Percentiles rank a stretch among this genome's conserved stretches.
Conservation (phyloP, 2,888 invertebrate genomes). For the Drosophila ezoana region DNA sequence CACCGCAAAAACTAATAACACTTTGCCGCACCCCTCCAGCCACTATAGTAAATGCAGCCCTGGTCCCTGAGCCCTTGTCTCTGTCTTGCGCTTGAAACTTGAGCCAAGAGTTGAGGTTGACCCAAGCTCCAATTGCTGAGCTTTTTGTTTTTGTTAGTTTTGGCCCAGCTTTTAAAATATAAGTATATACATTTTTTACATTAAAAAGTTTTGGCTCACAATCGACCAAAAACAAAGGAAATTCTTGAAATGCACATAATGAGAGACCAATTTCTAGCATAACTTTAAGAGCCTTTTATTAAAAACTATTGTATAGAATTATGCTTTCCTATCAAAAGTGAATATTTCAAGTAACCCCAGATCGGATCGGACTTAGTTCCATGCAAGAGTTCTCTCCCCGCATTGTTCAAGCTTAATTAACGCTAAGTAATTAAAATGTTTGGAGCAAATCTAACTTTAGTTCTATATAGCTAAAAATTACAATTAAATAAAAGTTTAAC, state of each 20-base stretch:
- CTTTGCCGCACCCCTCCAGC: slow-evolving; percentile 48
- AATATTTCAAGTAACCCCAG: too few species aligned
- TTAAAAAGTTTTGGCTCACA: slow-evolving; percentile 48
- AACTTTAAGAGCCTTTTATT: slow-evolving; percentile 10
- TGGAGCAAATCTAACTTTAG: too few species aligned
- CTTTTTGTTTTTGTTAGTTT: slow-evolving; percentile 42
- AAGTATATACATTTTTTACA: slow-evolving; percentile 9
- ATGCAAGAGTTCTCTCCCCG: too few species aligned
- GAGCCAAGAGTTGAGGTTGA: slow-evolving; percentile 68
- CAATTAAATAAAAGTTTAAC: background rate
- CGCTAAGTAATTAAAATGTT: too few species aligned
- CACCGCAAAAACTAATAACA: slow-evolving; percentile 77
- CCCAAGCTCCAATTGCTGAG: slow-evolving; percentile 62
- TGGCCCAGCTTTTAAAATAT: slow-evolving; percentile 15
- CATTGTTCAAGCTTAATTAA: too few species aligned
- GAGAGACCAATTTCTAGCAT: slow-evolving; percentile 25
- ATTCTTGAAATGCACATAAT: slow-evolving; percentile 45
- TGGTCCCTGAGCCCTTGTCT: slow-evolving; percentile 20
- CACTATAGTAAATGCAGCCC: slow-evolving; percentile 7
- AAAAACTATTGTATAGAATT: slow-evolving; percentile 6
- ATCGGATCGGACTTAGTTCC: too few species aligned
- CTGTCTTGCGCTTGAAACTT: slow-evolving; percentile 52
- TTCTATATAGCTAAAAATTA: too few species aligned
- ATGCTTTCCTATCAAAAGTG: too few species aligned
- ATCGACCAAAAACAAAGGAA: slow-evolving; percentile 34